phyloP scores from a whole-genome alignment of 2,113 vertebrate genomes.

The Callorhinus ursinus region DNA sequence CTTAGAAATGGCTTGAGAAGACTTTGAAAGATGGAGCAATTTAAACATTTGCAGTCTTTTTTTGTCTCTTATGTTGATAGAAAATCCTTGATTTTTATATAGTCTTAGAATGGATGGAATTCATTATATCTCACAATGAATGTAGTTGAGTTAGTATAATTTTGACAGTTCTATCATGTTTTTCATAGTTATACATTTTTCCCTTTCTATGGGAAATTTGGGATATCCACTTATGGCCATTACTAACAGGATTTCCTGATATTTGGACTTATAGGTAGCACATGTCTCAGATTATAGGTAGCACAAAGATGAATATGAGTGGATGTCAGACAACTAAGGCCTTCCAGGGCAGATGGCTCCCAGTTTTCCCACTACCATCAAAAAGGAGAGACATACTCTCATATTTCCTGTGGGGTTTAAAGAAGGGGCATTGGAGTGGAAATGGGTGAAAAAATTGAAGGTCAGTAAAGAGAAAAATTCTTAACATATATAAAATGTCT shows the following conservation, averaged over 20 bases:
- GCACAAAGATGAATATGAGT: neutral
- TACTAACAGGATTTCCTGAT: neutral
- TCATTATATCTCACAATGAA: neutral
- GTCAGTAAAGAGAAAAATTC: neutral
- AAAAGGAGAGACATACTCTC: neutral
- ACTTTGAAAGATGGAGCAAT: neutral
- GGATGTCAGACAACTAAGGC: neutral
- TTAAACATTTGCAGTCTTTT: neutral
- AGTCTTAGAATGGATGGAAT: neutral
- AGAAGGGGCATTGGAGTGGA: neutral
- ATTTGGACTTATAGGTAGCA: neutral
- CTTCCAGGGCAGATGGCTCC: neutral
- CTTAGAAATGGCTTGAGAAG: neutral
- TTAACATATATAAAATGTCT: neutral
- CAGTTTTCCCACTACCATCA: neutral
- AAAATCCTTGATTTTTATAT: neutral
- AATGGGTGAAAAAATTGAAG: neutral
- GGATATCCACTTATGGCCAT: neutral
- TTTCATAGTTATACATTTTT: neutral
- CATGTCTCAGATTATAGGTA: neutral
- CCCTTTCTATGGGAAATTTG: neutral
- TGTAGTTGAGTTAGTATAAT: neutral
- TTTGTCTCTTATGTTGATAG: neutral
- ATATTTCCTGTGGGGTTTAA: neutral
- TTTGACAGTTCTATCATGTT: neutral